Base-by-base conservation (phyloP, 2,797 vertebrate genomes). In the Cephalopachus bancanus region DNA sequence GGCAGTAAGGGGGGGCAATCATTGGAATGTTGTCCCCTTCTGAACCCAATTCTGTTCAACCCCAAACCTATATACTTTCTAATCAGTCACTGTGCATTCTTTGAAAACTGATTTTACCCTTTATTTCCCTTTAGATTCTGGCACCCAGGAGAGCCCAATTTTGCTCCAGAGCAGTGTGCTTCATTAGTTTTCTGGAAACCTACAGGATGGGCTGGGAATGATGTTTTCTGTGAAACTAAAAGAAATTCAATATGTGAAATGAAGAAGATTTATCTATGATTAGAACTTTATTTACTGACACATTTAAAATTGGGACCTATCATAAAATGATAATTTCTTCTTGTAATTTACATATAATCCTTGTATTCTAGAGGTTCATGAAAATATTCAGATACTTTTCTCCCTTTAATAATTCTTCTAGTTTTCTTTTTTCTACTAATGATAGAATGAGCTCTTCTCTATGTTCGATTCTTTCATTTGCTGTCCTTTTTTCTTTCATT, bases 241-340 rank as follows among this genome's bases (percentile, higher is more conserved):
- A 59, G 57, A 30, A 44, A 89, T 19, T 95, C 95, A 53, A 83
- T 97, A 89, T 96, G 92, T 69, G 92, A 96, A n/a, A 95, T 94
- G 90, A 96, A 75, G 69, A 97, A 97, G 94, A 78, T 95, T 94
- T 92, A 95, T 37, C 16, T 97, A 69, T 97, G 49, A 97, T 30
- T 26, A 7, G 19, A 76, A 67, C 11, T 65, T 81, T 53, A 91
- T 49, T 83, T 22, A 88, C 7, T 11, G 33, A 69, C 14, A 72
- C 10, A 24, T 67, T 86, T 86, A 60, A 92, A 86, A 60, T 83
- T 49, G 26, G 72, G 19, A 75, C 4, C 44, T n/a, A 53, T 57
- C 53, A 59, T 85, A 53, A 94, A 96, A 81, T 33, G 24, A 67
- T n/a, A n/a, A 85, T 67, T 92, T 89, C 62, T n/a, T 83, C n/a